A percentile compares a stretch with the other conserved stretches of the same genome.
Evolutionary conservation across 2,113 vertebrate genomes (phyloP).

Genomic region (Stigmatopora nigra): DNA sequence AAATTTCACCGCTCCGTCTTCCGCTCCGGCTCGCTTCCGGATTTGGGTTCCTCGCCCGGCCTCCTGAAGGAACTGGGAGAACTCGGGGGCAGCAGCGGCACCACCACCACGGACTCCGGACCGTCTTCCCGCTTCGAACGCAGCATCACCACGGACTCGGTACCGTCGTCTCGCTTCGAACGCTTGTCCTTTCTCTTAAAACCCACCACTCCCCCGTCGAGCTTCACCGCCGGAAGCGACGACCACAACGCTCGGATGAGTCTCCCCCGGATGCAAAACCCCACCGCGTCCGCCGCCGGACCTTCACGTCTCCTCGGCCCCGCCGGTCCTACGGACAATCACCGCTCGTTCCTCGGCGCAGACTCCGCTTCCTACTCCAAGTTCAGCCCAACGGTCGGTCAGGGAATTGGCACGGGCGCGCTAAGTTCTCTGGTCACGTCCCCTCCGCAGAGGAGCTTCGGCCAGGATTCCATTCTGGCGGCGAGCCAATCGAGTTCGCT

Average conservation of each 20-base stretch:
- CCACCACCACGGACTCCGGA: too few species aligned
- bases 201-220: slow-evolving; percentile 21
- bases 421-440: background rate
- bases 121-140: slow-evolving; percentile 11
- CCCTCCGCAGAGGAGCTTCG: slow-evolving; percentile 58
- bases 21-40: slow-evolving; percentile 53
- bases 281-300: slow-evolving; percentile 25
- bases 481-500: slow-evolving; percentile 26
- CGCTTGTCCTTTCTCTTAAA: slow-evolving; percentile 56
- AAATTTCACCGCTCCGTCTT: slow-evolving; percentile 10
- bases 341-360: slow-evolving; percentile 7
- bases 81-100: background rate
- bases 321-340: slow-evolving; percentile 36
- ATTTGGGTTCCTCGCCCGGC: slow-evolving; percentile 8
- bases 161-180: slow-evolving; percentile 30
- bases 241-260: slow-evolving; percentile 37
- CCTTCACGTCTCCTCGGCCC: slow-evolving; percentile 39
- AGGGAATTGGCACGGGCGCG: slow-evolving; percentile 7
- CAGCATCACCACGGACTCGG: background rate
- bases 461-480: slow-evolving; percentile 11
- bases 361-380: slow-evolving; percentile 28
- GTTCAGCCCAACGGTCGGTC: slow-evolving; percentile 20
- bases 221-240: slow-evolving; percentile 33
- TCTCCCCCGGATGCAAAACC: slow-evolving; percentile 6
- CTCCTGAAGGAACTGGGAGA: background rate